phyloP scores from a whole-genome alignment of 1,140 invertebrate species.

The Drosophila pseudoobscura region DNA sequence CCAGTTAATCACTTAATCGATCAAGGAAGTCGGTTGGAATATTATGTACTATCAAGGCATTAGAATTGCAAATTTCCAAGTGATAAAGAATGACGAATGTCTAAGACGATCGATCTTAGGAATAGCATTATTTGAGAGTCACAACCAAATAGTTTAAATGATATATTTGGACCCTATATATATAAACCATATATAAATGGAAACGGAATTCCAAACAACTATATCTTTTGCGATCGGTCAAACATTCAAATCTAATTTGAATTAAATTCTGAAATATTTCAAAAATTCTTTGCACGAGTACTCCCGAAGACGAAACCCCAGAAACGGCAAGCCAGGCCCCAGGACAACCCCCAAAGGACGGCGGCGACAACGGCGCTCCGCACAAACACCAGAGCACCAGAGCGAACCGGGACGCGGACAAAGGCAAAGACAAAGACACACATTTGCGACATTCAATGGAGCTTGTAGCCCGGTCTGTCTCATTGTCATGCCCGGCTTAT shows the following conservation, averaged over 20 bases:
- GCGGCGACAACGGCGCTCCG: conserved; percentile 14
- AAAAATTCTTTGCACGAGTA: too few species aligned
- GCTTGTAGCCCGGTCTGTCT: conserved; percentile 41
- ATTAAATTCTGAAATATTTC: too few species aligned
- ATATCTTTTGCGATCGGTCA: too few species aligned
- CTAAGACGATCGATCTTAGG: too few species aligned
- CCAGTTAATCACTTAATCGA: conserved; percentile 45
- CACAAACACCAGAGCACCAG: conserved; percentile 28
- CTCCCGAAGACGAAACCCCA: too few species aligned
- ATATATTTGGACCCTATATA: too few species aligned
- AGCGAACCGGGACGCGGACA: conserved; percentile 48
- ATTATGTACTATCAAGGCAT: conserved; percentile 5
- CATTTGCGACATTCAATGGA: conserved; percentile 60
- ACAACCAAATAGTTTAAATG: too few species aligned
- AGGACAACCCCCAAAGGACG: conserved; percentile 3
- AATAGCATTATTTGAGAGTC: too few species aligned
- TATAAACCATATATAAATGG: too few species aligned
- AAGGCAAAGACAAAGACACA: conserved; percentile 25
- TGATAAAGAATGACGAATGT: neutral
- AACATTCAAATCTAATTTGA: too few species aligned
- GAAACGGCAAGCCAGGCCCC: too few species aligned
- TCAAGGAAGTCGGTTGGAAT: conserved; percentile 32
- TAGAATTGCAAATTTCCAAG: conserved; percentile 24
- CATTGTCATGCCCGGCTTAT: conserved; percentile 80
- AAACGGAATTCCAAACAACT: too few species aligned